phyloP scores from a whole-genome alignment of 35 echinoderm and acorn worm genomes.

The Amphiura filiformis region DNA sequence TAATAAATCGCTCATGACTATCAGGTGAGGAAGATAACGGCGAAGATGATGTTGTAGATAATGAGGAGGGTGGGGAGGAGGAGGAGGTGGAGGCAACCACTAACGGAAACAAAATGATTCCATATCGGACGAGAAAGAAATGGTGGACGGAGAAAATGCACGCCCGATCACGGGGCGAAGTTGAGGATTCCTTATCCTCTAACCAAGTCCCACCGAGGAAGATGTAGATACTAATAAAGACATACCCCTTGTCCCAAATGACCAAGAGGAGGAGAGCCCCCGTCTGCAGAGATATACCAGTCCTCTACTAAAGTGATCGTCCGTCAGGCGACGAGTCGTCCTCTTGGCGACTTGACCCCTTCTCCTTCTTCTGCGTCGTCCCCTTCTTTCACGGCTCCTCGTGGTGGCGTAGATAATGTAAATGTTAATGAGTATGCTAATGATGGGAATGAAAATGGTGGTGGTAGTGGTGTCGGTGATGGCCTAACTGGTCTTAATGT shows the following conservation, averaged over 20 bases:
- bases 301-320: not conserved
- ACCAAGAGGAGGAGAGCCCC: not conserved
- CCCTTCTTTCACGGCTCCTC: not conserved
- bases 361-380: not conserved
- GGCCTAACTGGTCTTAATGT: not conserved
- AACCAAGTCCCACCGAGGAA: not conserved
- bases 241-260: not conserved
- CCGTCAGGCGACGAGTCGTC: not conserved
- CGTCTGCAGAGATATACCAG: not conserved
- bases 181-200: not conserved
- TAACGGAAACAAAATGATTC: conserved; percentile 6
- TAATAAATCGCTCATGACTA: conserved; percentile 20
- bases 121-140: not conserved
- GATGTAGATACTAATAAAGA: conserved; percentile 4
- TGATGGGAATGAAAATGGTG: not conserved
- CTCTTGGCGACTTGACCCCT: not conserved
- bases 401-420: not conserved
- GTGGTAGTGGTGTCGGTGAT: not conserved
- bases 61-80: not conserved
- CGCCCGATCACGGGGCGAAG: no score
- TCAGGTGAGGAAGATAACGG: conserved; percentile 30
- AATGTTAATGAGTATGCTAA: not conserved
- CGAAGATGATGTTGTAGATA: not conserved
- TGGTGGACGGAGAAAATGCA: not conserved
- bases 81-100: not conserved